A percentile compares a stretch with the other conserved stretches of the same genome.
These are phyloP conservation scores for Ochotona princeps DNA, from an alignment of 2,113 vertebrate genomes.

Conservation along the genomic window DNA sequence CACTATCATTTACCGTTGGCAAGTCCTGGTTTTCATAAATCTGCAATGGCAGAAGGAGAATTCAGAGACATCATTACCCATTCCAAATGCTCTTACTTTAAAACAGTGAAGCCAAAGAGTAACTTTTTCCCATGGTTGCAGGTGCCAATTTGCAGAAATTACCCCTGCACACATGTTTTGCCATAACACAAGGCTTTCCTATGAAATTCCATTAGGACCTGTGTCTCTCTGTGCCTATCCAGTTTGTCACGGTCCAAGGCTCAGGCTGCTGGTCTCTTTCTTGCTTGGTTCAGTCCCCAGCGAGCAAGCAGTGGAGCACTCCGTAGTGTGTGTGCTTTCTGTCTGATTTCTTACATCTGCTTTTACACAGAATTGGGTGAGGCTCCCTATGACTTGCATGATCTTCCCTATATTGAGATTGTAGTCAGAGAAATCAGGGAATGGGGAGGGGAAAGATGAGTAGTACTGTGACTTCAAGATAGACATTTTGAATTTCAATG, in stretches of 20 bases:
- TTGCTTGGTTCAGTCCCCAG: not conserved
- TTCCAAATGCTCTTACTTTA: not conserved
- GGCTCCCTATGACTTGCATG: not conserved
- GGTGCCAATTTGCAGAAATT: not conserved
- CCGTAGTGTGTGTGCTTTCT: accelerated
- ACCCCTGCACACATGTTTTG: not conserved
- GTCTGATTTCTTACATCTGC: not conserved
- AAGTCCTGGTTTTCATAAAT: not conserved
- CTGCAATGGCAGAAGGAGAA: not conserved
- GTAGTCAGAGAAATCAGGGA: not conserved
- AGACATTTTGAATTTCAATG: not conserved
- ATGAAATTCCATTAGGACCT: not conserved
- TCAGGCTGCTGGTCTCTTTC: not conserved
- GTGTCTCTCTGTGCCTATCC: not conserved
- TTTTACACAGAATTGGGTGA: not conserved
- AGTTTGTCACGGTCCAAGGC: not conserved
- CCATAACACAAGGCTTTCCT: not conserved
- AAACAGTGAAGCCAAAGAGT: not conserved
- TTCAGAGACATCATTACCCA: not conserved
- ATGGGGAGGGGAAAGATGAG: not conserved
- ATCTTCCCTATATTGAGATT: not conserved
- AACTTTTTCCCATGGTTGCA: not conserved
- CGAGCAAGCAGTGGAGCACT: too few relatives aligned
- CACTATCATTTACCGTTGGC: not conserved
- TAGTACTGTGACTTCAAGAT: not conserved